These are phyloP conservation scores for Etheostoma perlongum DNA, from an alignment of 2,797 vertebrate genomes.

Conservation along the genomic window DNA sequence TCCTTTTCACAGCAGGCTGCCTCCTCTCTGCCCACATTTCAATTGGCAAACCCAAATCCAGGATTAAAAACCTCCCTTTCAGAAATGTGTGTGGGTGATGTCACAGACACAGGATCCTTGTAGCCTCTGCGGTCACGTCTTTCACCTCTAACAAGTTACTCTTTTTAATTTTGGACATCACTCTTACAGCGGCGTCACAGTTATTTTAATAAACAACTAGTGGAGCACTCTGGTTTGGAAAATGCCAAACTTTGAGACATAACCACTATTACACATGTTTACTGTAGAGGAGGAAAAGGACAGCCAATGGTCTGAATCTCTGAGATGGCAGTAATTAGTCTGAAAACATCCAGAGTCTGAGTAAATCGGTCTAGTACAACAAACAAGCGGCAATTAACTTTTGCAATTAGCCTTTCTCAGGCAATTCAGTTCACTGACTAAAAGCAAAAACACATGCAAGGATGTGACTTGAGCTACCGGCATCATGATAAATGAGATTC, in stretches of 20 bases:
- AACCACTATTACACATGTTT: conserved; percentile 72
- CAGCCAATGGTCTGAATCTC: conserved; percentile 45
- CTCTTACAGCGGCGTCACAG: conserved; percentile 47
- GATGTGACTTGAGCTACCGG: neutral
- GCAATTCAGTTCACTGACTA: neutral
- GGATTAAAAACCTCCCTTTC: conserved; percentile 32
- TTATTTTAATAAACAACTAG: conserved; percentile 65
- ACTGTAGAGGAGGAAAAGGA: conserved; percentile 43
- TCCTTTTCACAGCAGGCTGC: conserved; percentile 13
- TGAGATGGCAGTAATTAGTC: conserved; percentile 55
- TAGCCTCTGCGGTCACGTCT: conserved; percentile 37
- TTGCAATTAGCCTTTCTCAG: conserved; percentile 22
- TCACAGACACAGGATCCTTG: conserved; percentile 48
- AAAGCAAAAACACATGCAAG: conserved; percentile 2
- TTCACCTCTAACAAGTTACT: conserved; percentile 55
- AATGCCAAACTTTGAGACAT: conserved; percentile 72
- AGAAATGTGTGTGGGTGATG: conserved; percentile 41
- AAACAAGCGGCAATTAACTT: conserved; percentile 49
- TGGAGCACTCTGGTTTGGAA: conserved; percentile 59
- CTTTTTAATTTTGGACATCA: conserved; percentile 58
- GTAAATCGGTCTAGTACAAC: conserved; percentile 27
- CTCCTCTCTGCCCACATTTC: conserved; percentile 32
- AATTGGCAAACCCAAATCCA: conserved; percentile 20
- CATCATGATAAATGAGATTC: neutral
- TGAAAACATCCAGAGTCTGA: conserved; percentile 40